These are phyloP conservation scores for Octopus sinensis DNA, from an alignment of 1,140 invertebrate species.

Conservation along the genomic window DNA sequence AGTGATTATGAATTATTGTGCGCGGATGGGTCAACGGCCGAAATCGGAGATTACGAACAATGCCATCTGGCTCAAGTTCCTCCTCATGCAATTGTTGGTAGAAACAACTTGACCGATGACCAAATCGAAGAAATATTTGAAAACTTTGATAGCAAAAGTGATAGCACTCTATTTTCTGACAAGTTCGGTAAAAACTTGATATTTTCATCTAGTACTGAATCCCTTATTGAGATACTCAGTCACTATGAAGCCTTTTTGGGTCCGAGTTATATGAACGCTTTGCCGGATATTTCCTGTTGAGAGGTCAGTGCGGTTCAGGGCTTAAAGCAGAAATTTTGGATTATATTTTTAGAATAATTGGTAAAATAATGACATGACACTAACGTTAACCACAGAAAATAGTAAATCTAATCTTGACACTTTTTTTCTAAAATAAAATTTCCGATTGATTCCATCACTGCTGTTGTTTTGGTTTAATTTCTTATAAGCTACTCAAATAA, in stretches of 20 bases:
- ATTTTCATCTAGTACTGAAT: not conserved
- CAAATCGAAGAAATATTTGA: not conserved
- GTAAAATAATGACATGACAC: too few species aligned
- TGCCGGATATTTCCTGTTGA: not conserved
- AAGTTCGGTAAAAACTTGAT: not conserved
- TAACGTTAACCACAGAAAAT: too few species aligned
- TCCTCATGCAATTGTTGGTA: slow-evolving; percentile 84
- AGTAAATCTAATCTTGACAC: too few species aligned
- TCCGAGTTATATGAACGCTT: not conserved
- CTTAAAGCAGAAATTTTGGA: too few species aligned
- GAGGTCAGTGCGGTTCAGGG: not conserved
- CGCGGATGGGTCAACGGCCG: slow-evolving; percentile 71
- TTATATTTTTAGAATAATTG: too few species aligned
- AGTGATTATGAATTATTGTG: slow-evolving; percentile 89
- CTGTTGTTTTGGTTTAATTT: too few species aligned
- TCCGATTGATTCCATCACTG: too few species aligned
- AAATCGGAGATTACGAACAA: slow-evolving; percentile 63
- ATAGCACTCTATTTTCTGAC: not conserved
- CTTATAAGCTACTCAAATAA: too few species aligned
- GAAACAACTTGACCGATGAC: slow-evolving; percentile 67
- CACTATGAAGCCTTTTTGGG: not conserved
- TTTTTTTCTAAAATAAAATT: too few species aligned
- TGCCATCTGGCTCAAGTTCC: slow-evolving; percentile 89
- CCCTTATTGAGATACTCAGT: not conserved
- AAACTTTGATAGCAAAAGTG: not conserved